Evolutionary conservation across 1,140 invertebrate genomes (phyloP).

Genomic region (Frieseomelitta varia): DNA sequence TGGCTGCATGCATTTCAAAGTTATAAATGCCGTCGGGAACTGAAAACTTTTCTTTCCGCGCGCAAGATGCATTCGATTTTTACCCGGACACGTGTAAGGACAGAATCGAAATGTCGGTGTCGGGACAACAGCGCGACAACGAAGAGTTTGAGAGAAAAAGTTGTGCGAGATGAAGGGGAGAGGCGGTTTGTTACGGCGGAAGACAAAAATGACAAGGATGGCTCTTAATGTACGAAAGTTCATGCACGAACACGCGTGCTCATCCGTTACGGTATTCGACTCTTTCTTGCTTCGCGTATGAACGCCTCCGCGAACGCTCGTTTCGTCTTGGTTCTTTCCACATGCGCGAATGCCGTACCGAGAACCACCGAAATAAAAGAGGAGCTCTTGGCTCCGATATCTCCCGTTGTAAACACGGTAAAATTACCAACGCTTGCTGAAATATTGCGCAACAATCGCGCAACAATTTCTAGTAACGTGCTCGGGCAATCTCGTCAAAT

Average conservation of each 20-base stretch:
- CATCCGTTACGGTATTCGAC: conserved; percentile 74
- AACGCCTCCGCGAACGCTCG: conserved; percentile 42
- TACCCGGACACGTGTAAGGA: not conserved
- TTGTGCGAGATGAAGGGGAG: not conserved
- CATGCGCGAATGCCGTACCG: conserved; percentile 38
- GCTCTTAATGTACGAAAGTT: conserved; percentile 66
- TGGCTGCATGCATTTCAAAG: not conserved
- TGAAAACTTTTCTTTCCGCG: conserved; percentile 20
- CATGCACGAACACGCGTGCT: conserved; percentile 76
- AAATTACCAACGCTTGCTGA: not conserved
- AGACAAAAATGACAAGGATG: conserved; percentile 65
- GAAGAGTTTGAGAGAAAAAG: not conserved
- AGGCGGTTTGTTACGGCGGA: conserved; percentile 4
- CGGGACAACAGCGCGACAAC: not conserved
- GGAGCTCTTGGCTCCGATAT: conserved; percentile 40
- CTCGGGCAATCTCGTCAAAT: not conserved
- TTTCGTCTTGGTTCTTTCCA: conserved; percentile 44
- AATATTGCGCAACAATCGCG: not conserved
- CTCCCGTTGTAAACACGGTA: not conserved
- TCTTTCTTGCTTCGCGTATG: conserved; percentile 63
- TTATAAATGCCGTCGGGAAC: not conserved
- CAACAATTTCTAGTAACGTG: not conserved
- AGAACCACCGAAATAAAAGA: conserved; percentile 64
- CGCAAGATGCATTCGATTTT: not conserved
- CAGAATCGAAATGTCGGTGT: not conserved